A percentile compares a stretch with the other conserved stretches of the same genome.
These are phyloP conservation scores for Vanessa tameamea DNA, from an alignment of 1,140 invertebrate genomes.

Conservation along the genomic window DNA sequence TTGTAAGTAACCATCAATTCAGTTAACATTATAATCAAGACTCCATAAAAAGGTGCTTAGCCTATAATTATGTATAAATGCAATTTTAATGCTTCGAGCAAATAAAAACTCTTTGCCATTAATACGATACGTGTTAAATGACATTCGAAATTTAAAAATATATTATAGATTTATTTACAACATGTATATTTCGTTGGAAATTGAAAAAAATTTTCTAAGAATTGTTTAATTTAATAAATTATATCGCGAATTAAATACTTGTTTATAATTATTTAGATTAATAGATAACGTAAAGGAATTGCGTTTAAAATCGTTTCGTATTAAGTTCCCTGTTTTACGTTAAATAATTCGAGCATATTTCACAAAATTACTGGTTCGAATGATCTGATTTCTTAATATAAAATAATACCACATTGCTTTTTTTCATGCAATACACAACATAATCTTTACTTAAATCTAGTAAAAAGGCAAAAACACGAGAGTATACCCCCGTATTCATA, in stretches of 20 bases:
- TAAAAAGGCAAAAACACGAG: slow-evolving; percentile 29
- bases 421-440: slow-evolving; percentile 14
- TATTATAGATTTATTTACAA: too few relatives aligned
- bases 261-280: too few relatives aligned
- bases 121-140: too few relatives aligned
- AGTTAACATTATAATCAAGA: slow-evolving; percentile 9
- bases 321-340: not conserved
- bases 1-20: slow-evolving; percentile 6
- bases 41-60: slow-evolving; percentile 10
- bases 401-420: slow-evolving; percentile 20
- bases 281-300: not conserved
- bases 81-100: slow-evolving; percentile 1
- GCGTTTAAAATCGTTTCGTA: not conserved
- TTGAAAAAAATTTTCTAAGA: too few relatives aligned
- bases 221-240: too few relatives aligned
- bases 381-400: slow-evolving; percentile 22
- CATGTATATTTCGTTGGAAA: too few relatives aligned
- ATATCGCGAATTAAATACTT: too few relatives aligned
- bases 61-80: slow-evolving; percentile 10
- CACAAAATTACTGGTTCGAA: slow-evolving; percentile 25
- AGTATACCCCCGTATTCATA: slow-evolving; percentile 26
- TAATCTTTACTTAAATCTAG: slow-evolving; percentile 30
- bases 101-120: not conserved
- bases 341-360: slow-evolving; percentile 1
- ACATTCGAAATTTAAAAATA: too few relatives aligned